Conservation (phyloP, 1,140 invertebrate species). For the Rhynchophorus ferrugineus region DNA sequence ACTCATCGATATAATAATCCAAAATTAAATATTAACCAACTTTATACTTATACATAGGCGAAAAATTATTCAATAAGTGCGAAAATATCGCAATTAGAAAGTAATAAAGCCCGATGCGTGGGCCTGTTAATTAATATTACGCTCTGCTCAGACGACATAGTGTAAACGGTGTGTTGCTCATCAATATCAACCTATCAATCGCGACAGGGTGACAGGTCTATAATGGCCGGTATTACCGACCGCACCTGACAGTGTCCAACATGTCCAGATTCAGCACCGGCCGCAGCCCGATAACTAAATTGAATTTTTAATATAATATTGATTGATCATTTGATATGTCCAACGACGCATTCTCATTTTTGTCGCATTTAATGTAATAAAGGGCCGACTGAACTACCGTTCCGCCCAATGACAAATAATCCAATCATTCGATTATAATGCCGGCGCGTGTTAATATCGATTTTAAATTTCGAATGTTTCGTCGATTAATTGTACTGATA, state of each 20-base stretch:
- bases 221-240: conserved; percentile 28
- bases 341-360: conserved; percentile 7
- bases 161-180: conserved; percentile 20
- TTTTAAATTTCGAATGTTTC: no score
- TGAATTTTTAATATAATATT: conserved; percentile 34
- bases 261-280: conserved; percentile 16
- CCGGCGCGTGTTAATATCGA: no score
- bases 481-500: no score
- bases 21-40: no score
- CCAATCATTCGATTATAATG: background rate
- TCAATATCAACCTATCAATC: conserved; percentile 31
- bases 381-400: background rate
- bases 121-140: no score
- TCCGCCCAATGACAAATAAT: background rate
- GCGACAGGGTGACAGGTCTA: conserved; percentile 31
- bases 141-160: conserved; percentile 14
- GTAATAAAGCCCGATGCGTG: conserved; percentile 1
- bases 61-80: no score
- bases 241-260: conserved; percentile 35
- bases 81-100: no score
- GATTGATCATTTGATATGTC: conserved; percentile 17
- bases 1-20: no score
- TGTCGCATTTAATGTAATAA: conserved; percentile 14
- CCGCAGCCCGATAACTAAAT: conserved; percentile 29
- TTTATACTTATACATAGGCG: no score